A percentile compares a stretch with the other conserved stretches of the same genome.
Evolutionary conservation across 1,140 invertebrate species (phyloP).

Genomic region (Arion vulgaris): DNA sequence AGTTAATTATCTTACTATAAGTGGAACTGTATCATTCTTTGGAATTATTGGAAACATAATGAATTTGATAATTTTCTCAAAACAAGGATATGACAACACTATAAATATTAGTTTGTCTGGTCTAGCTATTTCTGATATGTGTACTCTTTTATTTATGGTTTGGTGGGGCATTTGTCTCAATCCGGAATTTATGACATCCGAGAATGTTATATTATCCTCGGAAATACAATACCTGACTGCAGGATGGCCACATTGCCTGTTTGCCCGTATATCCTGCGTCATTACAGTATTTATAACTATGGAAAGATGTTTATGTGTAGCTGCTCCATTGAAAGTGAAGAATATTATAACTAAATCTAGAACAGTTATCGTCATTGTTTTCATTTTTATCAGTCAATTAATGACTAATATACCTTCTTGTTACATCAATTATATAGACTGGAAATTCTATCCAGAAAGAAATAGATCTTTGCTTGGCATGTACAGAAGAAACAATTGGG

Average conservation of each 20-base stretch:
- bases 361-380: neutral
- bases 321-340: conserved; percentile 16
- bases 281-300: conserved; percentile 19
- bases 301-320: conserved; percentile 24
- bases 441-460: neutral
- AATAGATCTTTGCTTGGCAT: neutral
- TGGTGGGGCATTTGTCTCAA: neutral
- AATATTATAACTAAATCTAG: neutral
- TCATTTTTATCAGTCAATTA: neutral
- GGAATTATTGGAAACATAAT: conserved; percentile 21
- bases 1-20: neutral
- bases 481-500: neutral
- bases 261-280: conserved; percentile 9
- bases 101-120: conserved; percentile 10
- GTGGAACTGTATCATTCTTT: neutral
- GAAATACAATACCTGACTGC: conserved; percentile 1
- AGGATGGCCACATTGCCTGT: conserved; percentile 3
- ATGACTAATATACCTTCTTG: neutral
- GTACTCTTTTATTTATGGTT: neutral
- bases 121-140: conserved; percentile 1
- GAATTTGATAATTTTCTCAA: conserved; percentile 3
- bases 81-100: conserved; percentile 7
- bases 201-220: neutral
- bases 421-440: neutral
- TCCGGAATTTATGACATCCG: neutral